These are phyloP conservation scores for Sepiola atlantica DNA, from an alignment of 2,888 invertebrate genomes.

Conservation along the genomic window DNA sequence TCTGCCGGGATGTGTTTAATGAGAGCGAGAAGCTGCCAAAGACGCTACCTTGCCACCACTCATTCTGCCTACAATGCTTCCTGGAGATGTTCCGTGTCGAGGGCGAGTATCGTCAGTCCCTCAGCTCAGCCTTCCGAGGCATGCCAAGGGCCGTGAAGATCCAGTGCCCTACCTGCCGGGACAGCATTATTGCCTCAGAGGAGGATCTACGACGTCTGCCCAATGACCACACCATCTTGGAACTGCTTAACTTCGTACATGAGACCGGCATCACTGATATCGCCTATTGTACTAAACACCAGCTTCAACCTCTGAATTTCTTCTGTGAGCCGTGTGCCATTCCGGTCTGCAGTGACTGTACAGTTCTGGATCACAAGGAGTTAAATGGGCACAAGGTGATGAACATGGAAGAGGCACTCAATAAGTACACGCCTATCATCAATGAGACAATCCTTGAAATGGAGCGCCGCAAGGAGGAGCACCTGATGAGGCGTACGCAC, in stretches of 20 bases:
- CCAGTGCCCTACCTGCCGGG: slow-evolving; percentile 68
- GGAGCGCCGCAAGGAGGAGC: slow-evolving; percentile 56
- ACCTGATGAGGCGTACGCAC: slow-evolving; percentile 62
- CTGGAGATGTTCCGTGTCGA: slow-evolving; percentile 71
- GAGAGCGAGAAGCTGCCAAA: slow-evolving; percentile 72
- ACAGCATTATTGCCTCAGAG: slow-evolving; percentile 65
- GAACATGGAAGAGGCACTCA: slow-evolving; percentile 68
- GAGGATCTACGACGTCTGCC: slow-evolving; percentile 67
- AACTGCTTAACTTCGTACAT: slow-evolving; percentile 65
- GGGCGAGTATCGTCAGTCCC: slow-evolving; percentile 67
- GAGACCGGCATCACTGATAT: slow-evolving; percentile 64
- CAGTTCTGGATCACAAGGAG: slow-evolving; percentile 69
- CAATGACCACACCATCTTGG: slow-evolving; percentile 69
- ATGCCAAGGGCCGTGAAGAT: slow-evolving; percentile 70
- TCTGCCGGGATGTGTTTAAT: slow-evolving; percentile 73
- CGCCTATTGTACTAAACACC: slow-evolving; percentile 67
- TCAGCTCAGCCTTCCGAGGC: slow-evolving; percentile 66
- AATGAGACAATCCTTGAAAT: slow-evolving; percentile 65
- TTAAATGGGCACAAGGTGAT: slow-evolving; percentile 65
- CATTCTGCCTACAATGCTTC: slow-evolving; percentile 73
- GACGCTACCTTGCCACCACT: slow-evolving; percentile 74
- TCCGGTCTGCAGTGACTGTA: slow-evolving; percentile 70
- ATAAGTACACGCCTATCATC: slow-evolving; percentile 68
- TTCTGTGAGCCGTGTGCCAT: slow-evolving; percentile 70
- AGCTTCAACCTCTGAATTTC: slow-evolving; percentile 70